Conservation (phyloP, 2,113 vertebrate genomes). For the Rynchops niger region DNA sequence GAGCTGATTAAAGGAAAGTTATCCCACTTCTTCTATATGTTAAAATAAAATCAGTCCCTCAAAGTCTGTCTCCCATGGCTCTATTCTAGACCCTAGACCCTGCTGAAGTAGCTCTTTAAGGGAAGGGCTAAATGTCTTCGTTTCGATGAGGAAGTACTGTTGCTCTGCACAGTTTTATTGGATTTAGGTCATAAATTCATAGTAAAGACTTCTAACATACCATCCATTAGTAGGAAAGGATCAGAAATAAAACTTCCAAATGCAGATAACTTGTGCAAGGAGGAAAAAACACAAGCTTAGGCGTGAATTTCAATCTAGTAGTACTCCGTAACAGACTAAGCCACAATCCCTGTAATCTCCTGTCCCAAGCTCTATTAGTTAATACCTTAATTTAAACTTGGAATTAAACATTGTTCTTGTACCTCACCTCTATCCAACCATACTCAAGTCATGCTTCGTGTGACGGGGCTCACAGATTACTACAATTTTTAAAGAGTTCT, state of each 20-base stretch:
- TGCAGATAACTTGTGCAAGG: not conserved
- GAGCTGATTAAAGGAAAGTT: not conserved
- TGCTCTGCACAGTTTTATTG: not conserved
- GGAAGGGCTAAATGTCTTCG: not conserved
- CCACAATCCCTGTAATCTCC: not conserved
- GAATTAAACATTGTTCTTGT: not conserved
- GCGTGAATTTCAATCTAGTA: not conserved
- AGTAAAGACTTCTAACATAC: not conserved
- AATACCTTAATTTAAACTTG: not conserved
- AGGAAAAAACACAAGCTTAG: not conserved
- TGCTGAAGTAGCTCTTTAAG: not conserved
- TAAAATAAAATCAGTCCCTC: not conserved
- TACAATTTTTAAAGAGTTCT: not conserved
- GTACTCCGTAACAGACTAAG: not conserved
- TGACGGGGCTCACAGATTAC: not conserved
- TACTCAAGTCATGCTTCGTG: not conserved
- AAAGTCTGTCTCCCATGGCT: not conserved
- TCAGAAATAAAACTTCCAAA: not conserved
- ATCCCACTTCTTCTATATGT: not conserved
- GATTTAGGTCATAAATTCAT: not conserved
- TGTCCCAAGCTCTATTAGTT: not conserved
- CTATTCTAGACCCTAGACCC: not conserved
- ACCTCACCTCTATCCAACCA: not conserved
- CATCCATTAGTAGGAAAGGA: not conserved
- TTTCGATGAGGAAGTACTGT: not conserved